These are phyloP conservation scores for Paradoxurus hermaphroditus DNA, from an alignment of 2,113 vertebrate genomes.

Conservation along the genomic window DNA sequence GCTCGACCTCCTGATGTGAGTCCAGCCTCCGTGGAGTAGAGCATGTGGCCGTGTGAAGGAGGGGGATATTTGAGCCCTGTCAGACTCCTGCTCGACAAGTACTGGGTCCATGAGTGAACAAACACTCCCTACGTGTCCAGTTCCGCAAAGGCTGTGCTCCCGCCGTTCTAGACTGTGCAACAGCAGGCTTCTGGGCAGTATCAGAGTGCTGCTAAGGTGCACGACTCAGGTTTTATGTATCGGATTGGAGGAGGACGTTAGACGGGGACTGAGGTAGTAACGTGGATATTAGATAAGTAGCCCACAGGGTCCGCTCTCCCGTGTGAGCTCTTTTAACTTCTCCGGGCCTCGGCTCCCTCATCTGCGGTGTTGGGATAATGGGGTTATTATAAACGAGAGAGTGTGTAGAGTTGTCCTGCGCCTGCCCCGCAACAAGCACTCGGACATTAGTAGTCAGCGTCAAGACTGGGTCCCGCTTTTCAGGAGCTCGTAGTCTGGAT, in stretches of 20 bases:
- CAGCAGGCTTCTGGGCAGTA: background rate
- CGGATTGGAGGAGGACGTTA: background rate
- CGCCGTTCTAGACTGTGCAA: too few relatives aligned
- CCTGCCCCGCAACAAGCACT: background rate
- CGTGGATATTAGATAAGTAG: background rate
- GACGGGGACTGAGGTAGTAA: background rate
- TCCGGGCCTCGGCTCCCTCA: background rate
- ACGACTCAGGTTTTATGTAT: background rate
- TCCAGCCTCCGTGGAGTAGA: background rate
- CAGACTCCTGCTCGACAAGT: background rate
- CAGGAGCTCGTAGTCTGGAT: background rate
- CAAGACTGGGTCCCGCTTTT: background rate
- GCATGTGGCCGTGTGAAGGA: background rate
- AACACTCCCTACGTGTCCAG: background rate
- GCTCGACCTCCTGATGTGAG: background rate
- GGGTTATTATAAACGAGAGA: background rate
- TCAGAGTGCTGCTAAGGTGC: background rate
- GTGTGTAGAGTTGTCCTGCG: background rate
- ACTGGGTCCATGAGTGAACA: background rate
- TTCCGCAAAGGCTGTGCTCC: too few relatives aligned
- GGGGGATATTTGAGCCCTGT: background rate
- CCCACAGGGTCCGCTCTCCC: background rate
- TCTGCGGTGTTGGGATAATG: background rate
- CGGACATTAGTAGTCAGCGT: background rate
- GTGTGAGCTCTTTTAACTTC: background rate